Evolutionary conservation across 1,140 invertebrate species (phyloP), one percentile per base, ranked within the genome.

Genomic region (Drosophila lacertosa): DNA sequence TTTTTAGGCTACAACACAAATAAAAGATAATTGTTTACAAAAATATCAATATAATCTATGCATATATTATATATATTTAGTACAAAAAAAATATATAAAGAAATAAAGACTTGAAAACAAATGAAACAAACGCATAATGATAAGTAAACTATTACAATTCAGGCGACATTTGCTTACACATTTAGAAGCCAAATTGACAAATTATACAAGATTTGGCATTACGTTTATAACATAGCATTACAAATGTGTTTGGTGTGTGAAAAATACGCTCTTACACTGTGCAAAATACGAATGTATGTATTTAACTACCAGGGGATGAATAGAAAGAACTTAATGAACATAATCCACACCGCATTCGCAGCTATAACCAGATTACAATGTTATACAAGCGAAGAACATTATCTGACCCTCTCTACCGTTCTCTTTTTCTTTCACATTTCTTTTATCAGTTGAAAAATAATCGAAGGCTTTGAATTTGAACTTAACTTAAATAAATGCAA

Each of bases 21-120:
- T 51, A 22, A 60, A 62, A 37, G 50, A 32, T 62, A 33, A 10
- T 51, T 53, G 47, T 53, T 68, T 68, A 68, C 65, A 68, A 68
- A 68, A 68, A 68, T 62, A 68, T 62, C 37, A 62, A 62, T 68
- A 68, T 39, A 68, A 53, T 53, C 64, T 60, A 68, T 68, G 57
- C 47, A 62, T 50, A 44, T 53, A 40, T 68, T 29, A 54, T 63
- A 26, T 63, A 68, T 68, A 62, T 68, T 68, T 68, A 68, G 47
- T 53, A 44, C 53, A 51, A 68, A 37, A 35, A 67, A 51, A 60
- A 59, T 58, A 59, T 58, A 24, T 40, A 1, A 18, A 33, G 13
- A 15, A 45, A 55, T 16, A 18, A 32, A 66, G 44, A 29, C 58
- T 37, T 18, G 29, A 48, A 48, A 29, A 58, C 29, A 58, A 45